Percentiles rank a stretch among this genome's conserved stretches.
phyloP scores from a whole-genome alignment of 2,888 invertebrate species.

The Lamellibrachia columna region DNA sequence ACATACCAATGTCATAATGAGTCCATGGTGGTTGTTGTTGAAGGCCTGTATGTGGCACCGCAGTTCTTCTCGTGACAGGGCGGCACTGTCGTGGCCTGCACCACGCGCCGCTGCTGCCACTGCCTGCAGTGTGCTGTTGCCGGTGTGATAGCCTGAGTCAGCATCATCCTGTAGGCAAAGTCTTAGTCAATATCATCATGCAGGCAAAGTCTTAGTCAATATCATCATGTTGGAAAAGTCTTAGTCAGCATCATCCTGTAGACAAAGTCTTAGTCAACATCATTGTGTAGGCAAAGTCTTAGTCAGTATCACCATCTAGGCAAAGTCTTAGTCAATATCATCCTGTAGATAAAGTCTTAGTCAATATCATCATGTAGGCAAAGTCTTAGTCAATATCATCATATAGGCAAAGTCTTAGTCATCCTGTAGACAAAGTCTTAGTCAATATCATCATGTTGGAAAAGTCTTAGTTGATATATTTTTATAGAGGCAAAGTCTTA shows the following conservation, averaged over 20 bases:
- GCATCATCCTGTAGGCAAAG: conserved; percentile 37
- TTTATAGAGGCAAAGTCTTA: too few species aligned
- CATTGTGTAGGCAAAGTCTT: background rate
- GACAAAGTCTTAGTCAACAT: too few species aligned
- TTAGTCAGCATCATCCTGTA: too few species aligned
- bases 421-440: background rate
- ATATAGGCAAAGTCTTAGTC: background rate
- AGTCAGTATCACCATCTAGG: background rate
- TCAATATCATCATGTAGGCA: conserved; percentile 37
- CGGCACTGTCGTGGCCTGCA: background rate
- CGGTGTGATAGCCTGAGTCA: conserved; percentile 43
- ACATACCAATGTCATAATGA: conserved; percentile 66
- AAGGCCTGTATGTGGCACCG: conserved; percentile 64
- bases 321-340: background rate
- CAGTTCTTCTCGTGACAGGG: conserved; percentile 62
- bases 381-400: background rate
- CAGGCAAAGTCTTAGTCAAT: background rate
- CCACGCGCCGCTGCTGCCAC: background rate
- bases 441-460: background rate
- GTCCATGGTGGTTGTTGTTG: conserved; percentile 65
- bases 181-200: background rate
- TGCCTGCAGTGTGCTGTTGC: conserved; percentile 32
- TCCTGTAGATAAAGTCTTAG: conserved; percentile 30
- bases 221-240: too few species aligned
- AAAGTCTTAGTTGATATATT: background rate